Conservation (phyloP, 1,140 invertebrate genomes). For the Leptopilina clavipes region DNA sequence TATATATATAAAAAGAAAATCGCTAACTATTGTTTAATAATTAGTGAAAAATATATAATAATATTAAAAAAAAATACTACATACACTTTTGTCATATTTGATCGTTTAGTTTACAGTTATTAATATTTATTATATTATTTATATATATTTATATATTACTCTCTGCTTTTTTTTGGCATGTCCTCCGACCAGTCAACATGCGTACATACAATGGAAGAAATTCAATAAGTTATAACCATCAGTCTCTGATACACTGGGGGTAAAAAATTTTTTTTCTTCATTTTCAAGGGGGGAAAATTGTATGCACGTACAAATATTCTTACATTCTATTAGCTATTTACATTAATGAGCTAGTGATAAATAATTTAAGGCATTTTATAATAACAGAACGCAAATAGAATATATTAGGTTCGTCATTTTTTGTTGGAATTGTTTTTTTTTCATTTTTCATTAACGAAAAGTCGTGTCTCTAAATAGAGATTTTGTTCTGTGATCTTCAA, state of each 20-base stretch:
- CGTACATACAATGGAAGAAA: slow-evolving; percentile 46
- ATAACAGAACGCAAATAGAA: slow-evolving; percentile 47
- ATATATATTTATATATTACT: slow-evolving; percentile 62
- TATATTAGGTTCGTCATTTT: slow-evolving; percentile 49
- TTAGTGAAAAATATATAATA: neutral
- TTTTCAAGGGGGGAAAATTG: neutral
- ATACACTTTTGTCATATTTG: slow-evolving; percentile 21
- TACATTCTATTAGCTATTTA: slow-evolving; percentile 59
- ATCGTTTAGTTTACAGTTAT: slow-evolving; percentile 35
- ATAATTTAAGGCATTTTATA: slow-evolving; percentile 59
- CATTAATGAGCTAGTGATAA: slow-evolving; percentile 54
- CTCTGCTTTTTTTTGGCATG: slow-evolving; percentile 73
- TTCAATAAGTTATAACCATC: neutral
- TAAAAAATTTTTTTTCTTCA: neutral
- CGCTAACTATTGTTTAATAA: slow-evolving; percentile 6
- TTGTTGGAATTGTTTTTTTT: slow-evolving; percentile 30
- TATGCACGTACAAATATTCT: slow-evolving; percentile 50
- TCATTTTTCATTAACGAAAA: no score
- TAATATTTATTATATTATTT: no score
- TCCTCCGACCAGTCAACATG: slow-evolving; percentile 66
- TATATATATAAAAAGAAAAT: slow-evolving; percentile 29
- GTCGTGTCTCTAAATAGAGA: no score
- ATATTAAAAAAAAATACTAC: slow-evolving; percentile 33
- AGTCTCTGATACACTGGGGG: slow-evolving; percentile 17
- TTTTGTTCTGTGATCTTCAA: no score